Evolutionary conservation across 2,113 vertebrate genomes (phyloP).

Genomic region (Mesembrinibis cayennensis): DNA sequence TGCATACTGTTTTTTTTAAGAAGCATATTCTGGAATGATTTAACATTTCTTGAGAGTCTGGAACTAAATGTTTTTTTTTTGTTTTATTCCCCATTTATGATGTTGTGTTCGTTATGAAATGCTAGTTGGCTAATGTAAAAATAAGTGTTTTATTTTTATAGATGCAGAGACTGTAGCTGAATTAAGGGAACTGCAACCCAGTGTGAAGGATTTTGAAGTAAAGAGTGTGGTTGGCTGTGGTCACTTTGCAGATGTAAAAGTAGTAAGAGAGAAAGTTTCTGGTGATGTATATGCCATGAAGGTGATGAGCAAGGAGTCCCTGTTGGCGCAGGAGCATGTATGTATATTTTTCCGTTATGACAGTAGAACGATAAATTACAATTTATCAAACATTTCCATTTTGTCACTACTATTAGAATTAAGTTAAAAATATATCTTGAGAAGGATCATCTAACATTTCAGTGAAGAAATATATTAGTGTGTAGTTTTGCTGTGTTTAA

Average conservation of each 20-base stretch:
- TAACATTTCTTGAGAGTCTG: slow-evolving; percentile 59
- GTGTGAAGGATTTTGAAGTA: slow-evolving; percentile 85
- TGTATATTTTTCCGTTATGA: background rate
- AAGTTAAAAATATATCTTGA: background rate
- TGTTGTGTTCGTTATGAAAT: background rate
- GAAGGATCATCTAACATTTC: background rate
- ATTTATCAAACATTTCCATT: background rate
- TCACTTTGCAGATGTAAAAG: slow-evolving; percentile 89
- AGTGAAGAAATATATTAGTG: background rate
- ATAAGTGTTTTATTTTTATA: slow-evolving; percentile 62
- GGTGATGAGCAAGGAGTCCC: slow-evolving; percentile 86
- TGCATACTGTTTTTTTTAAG: slow-evolving; percentile 29
- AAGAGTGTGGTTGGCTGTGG: slow-evolving; percentile 86
- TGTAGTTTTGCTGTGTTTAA: background rate
- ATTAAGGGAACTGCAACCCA: slow-evolving; percentile 86
- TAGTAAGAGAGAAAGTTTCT: slow-evolving; percentile 87
- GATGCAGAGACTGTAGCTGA: slow-evolving; percentile 86
- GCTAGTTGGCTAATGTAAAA: background rate
- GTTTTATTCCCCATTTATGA: background rate
- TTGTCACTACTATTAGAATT: background rate
- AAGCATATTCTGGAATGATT: slow-evolving; percentile 51
- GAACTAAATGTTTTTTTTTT: background rate
- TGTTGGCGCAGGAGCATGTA: slow-evolving; percentile 86
- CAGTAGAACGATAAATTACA: background rate
- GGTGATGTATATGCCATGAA: slow-evolving; percentile 95